phyloP scores from a whole-genome alignment of 92 coral and sea anemone species.

The Plumapathes pennacea region DNA sequence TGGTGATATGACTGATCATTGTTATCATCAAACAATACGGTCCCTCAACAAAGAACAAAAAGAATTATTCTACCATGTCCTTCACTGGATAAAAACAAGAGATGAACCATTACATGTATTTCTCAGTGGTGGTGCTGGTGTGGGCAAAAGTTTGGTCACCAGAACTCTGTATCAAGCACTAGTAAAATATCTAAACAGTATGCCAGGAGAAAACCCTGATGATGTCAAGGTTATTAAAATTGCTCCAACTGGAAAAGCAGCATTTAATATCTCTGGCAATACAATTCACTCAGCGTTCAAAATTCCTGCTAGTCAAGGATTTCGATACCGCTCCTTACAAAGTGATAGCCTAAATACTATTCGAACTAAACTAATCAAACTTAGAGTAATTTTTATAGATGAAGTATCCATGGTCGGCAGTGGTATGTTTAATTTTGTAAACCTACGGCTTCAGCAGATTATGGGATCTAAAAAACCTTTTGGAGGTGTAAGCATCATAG shows the following conservation, averaged over 20 bases:
- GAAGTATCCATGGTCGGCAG: conserved; percentile 80
- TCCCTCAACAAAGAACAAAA: conserved; percentile 13
- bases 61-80: conserved; percentile 34
- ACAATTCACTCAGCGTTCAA: conserved; percentile 46
- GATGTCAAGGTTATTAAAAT: conserved; percentile 48
- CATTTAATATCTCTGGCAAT: conserved; percentile 47
- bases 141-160: conserved; percentile 45
- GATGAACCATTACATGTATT: conserved; percentile 27
- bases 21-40: conserved; percentile 17
- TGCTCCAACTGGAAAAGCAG: conserved; percentile 68
- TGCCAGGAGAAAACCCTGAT: conserved; percentile 47
- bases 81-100: conserved; percentile 30
- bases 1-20: conserved; percentile 14
- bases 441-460: conserved; percentile 54
- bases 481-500: conserved; percentile 54
- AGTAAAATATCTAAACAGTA: conserved; percentile 37
- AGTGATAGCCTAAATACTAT: conserved; percentile 55
- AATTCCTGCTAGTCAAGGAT: conserved; percentile 53
- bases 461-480: conserved; percentile 53
- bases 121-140: conserved; percentile 49
- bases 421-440: conserved; percentile 61
- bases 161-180: conserved; percentile 61
- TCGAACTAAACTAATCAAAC: conserved; percentile 25
- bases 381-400: conserved; percentile 54
- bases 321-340: conserved; percentile 44